Evolutionary conservation across 1,140 invertebrate genomes (phyloP), one percentile per base, ranked within the genome.

Genomic region (Meloidogyne floridensis): DNA sequence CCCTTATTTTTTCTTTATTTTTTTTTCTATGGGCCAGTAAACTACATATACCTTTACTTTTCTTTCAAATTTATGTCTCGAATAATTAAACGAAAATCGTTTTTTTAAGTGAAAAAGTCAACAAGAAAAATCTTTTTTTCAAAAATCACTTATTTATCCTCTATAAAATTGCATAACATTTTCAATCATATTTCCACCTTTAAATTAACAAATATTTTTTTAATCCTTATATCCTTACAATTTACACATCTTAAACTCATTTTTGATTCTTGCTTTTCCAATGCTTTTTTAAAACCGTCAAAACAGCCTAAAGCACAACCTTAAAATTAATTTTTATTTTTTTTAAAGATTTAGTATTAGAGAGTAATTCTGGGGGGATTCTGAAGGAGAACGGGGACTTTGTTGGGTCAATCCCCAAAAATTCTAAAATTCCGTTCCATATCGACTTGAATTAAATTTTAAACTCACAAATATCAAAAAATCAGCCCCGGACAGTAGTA

Each of bases 221-320:
- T 13, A 32, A 32, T 32, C 32, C 32, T 32, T 32, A 32, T 32
- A 32, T 32, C 32, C 32, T 42, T 32, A 59, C 51, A 77, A 77
- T 65, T 59, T 51, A n/a, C 7, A 79, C 77, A 71, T 20, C 53
- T 79, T 42, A 79, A 53, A 43, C 20, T 69, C 77, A 79, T 79
- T 43, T 74, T 74, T 54, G 53, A 74, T 74, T 74, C 20, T 65
- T n/a, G 59, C 15, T 13, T 77, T 77, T 54, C 32, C 15, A 69
- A 77, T 15, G 69, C 7, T 43, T 32, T 15, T 43, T 54, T 77
- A 69, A 77, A 77, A 6, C 75, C 75, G 5, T 77, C 75, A 56
- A 77, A 65, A 43, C 75, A 77, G 5, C 75, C 75, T 42, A 54
- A n/a, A 43, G 75, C 13, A n/a, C 75, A 77, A 15, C 75, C 59